Conservation (phyloP, 2,113 vertebrate species). For the zebrafish (Danio rerio) region DNA sequence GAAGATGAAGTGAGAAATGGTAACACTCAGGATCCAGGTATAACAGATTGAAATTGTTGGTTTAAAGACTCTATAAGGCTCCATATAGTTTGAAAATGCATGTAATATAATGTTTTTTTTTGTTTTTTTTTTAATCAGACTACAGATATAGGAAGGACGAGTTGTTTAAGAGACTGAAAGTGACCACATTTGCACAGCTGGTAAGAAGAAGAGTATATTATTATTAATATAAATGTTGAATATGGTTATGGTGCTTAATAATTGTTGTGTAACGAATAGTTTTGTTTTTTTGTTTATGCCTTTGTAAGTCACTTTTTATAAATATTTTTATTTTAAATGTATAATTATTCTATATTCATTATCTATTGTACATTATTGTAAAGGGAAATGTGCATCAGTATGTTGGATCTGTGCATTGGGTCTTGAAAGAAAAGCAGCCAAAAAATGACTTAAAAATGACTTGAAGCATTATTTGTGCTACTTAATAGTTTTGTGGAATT, state of each 20-base stretch:
- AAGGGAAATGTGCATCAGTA: no score
- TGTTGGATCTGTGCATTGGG: no score
- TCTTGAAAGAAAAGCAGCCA: no score
- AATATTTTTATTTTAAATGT: no score
- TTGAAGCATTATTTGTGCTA: neutral
- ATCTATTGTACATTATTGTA: no score
- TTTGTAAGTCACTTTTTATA: no score
- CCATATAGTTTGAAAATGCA: neutral
- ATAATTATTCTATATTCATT: no score
- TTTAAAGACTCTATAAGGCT: neutral
- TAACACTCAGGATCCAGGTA: slow-evolving; percentile 73
- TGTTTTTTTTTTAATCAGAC: slow-evolving; percentile 74
- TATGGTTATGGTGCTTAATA: no score
- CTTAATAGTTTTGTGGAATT: neutral
- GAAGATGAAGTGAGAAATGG: slow-evolving; percentile 58
- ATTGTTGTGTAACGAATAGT: no score
- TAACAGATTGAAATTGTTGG: neutral
- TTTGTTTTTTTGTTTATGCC: no score
- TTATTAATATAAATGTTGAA: neutral
- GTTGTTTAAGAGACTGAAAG: slow-evolving; percentile 94
- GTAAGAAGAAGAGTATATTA: slow-evolving; percentile 73
- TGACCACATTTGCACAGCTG: slow-evolving; percentile 94
- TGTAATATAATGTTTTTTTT: neutral
- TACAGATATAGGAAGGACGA: slow-evolving; percentile 96
- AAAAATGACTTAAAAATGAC: no score